Conservation (phyloP, 1,140 invertebrate species). For the Daktulosphaira vitifoliae region DNA sequence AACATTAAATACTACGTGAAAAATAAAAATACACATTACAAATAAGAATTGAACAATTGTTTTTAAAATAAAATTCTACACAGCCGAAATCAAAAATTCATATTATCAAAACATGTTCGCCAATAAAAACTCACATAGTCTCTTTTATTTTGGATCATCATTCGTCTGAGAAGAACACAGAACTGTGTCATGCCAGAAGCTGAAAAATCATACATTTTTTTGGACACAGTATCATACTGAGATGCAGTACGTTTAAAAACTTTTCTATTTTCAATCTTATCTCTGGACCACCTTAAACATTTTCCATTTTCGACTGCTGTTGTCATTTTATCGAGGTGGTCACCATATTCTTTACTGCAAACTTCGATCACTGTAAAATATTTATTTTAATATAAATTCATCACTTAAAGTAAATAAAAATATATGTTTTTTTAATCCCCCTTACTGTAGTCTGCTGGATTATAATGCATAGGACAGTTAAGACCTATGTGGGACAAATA, state of each 20-base stretch:
- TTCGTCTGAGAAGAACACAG: slow-evolving; percentile 52
- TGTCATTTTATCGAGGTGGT: slow-evolving; percentile 54
- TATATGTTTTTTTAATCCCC: too few relatives aligned
- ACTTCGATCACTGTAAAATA: slow-evolving; percentile 62
- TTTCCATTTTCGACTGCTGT: slow-evolving; percentile 53
- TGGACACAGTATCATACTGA: slow-evolving; percentile 33
- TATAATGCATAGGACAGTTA: slow-evolving; percentile 65
- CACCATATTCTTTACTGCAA: slow-evolving; percentile 63
- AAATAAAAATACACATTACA: too few relatives aligned
- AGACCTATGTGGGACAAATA: slow-evolving; percentile 57
- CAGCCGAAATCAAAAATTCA: too few relatives aligned
- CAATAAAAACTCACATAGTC: slow-evolving; percentile 60
- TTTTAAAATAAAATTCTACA: too few relatives aligned
- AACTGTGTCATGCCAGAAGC: slow-evolving; percentile 58
- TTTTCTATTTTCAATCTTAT: slow-evolving; percentile 33
- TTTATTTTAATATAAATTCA: too few relatives aligned
- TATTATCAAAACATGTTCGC: too few relatives aligned
- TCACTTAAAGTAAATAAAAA: too few relatives aligned
- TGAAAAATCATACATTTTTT: slow-evolving; percentile 47
- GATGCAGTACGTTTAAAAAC: slow-evolving; percentile 13
- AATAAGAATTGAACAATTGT: too few relatives aligned
- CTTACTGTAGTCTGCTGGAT: slow-evolving; percentile 74
- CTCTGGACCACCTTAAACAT: slow-evolving; percentile 45
- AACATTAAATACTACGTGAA: too few relatives aligned
- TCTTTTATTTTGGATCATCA: slow-evolving; percentile 53